Conservation (phyloP, 2,113 vertebrate genomes). For the Saimiri boliviensis region DNA sequence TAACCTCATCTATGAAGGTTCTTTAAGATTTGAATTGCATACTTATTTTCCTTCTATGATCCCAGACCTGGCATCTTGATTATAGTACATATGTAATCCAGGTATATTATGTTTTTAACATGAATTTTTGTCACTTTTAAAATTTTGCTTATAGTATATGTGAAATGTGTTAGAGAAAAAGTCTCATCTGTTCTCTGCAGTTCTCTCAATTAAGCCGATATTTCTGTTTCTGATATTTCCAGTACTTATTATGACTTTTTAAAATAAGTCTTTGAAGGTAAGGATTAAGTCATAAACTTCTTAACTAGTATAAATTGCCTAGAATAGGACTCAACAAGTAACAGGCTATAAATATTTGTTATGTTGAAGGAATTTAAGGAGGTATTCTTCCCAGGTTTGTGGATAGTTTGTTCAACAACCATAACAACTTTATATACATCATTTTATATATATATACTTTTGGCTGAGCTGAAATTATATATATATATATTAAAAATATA, state of each 20-base stretch:
- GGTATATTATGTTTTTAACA: neutral
- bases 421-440: neutral
- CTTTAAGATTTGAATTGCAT: neutral
- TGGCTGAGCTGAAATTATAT: too few species aligned
- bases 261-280: neutral
- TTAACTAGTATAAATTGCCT: neutral
- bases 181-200: neutral
- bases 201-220: neutral
- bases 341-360: neutral
- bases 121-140: neutral
- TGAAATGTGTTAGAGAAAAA: neutral
- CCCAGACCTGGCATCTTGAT: neutral
- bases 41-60: neutral
- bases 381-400: neutral
- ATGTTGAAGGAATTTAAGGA: neutral
- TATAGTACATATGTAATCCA: neutral
- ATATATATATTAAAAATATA: too few species aligned
- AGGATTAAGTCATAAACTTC: neutral
- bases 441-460: neutral
- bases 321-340: neutral
- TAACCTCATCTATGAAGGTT: neutral
- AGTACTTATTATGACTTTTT: neutral
- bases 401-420: neutral
- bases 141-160: neutral
- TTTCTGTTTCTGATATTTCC: neutral